Percentiles rank a stretch among this genome's conserved stretches.
Evolutionary conservation across 2,888 invertebrate species (phyloP).

Genomic region (Tetanocera ferruginea): DNA sequence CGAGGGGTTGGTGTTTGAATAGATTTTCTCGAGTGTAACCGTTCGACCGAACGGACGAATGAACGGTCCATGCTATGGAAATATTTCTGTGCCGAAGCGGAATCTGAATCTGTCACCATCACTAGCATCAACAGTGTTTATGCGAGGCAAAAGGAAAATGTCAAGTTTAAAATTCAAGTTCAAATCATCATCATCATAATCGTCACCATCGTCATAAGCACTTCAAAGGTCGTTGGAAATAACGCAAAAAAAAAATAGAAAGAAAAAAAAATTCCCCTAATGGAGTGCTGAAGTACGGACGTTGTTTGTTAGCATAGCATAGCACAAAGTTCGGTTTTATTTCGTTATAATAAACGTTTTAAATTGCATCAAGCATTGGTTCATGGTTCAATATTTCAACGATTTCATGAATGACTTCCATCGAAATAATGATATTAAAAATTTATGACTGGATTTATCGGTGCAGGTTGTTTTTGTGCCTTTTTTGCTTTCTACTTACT

Average conservation of each 20-base stretch:
- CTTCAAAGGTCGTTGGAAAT: neutral
- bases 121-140: neutral
- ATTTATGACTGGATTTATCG: conserved; percentile 15
- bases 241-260: neutral
- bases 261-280: neutral
- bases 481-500: neutral
- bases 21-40: conserved; percentile 11
- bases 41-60: too few relatives aligned
- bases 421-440: conserved; percentile 26
- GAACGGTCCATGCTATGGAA: too few relatives aligned
- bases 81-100: too few relatives aligned
- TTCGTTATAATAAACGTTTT: neutral
- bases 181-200: conserved; percentile 15
- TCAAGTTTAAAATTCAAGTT: conserved; percentile 4
- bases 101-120: neutral
- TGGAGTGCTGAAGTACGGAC: neutral
- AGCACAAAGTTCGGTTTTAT: too few relatives aligned
- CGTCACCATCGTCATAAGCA: neutral
- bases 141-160: neutral
- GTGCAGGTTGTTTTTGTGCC: neutral
- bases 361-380: neutral
- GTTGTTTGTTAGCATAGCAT: neutral
- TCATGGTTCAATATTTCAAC: neutral
- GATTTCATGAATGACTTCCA: conserved; percentile 11
- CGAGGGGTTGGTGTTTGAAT: too few relatives aligned